phyloP scores from a whole-genome alignment of 1,140 invertebrate species.

The Antheraea pernyi region DNA sequence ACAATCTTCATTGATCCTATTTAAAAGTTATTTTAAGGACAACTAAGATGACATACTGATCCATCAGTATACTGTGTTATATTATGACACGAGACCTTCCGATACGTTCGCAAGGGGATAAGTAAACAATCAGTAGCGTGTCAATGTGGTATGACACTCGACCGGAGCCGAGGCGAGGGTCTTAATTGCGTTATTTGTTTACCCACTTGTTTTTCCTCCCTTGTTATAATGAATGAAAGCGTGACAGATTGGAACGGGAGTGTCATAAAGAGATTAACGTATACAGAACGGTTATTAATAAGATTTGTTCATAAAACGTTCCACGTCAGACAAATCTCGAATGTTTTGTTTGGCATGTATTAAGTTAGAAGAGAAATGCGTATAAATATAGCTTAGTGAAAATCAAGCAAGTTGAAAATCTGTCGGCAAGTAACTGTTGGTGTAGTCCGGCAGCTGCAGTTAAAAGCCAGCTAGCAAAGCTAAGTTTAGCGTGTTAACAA shows the following conservation, averaged over 20 bases:
- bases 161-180: not conserved
- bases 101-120: not conserved
- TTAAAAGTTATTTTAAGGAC: too few species aligned
- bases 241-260: not conserved
- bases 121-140: constrained; percentile 4
- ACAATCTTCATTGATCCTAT: too few species aligned
- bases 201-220: not conserved
- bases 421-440: too few species aligned
- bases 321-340: too few species aligned
- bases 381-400: too few species aligned
- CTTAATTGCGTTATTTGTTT: constrained; percentile 1
- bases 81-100: not conserved
- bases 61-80: not conserved
- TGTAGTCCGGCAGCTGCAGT: too few species aligned
- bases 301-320: not conserved
- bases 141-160: constrained; percentile 1
- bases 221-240: not conserved
- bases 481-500: too few species aligned
- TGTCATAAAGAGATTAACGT: not conserved
- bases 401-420: too few species aligned
- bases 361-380: too few species aligned
- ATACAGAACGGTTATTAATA: not conserved
- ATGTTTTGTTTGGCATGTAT: too few species aligned
- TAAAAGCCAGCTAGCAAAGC: too few species aligned
- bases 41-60: not conserved